Conservation (phyloP, 2,113 vertebrate species). For the Mirza zaza region DNA sequence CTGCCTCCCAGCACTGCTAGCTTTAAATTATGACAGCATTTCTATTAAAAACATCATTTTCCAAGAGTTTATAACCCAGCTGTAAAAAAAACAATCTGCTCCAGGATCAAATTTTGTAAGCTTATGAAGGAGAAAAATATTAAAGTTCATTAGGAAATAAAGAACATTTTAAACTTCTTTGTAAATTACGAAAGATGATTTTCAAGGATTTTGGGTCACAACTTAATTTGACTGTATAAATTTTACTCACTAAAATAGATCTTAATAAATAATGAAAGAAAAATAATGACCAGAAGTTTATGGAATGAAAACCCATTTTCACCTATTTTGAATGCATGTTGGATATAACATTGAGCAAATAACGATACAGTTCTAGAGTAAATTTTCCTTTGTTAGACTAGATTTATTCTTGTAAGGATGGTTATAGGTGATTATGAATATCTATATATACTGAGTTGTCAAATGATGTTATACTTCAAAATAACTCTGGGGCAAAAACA, state of each 20-base stretch:
- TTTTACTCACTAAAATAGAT: not conserved
- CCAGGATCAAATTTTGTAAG: constrained; percentile 34
- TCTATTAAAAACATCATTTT: constrained; percentile 48
- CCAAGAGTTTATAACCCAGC: constrained; percentile 32
- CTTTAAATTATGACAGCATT: constrained; percentile 23
- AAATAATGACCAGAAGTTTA: not conserved
- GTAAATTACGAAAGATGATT: not conserved
- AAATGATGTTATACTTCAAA: constrained; percentile 36
- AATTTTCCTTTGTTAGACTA: not conserved
- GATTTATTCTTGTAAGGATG: not conserved
- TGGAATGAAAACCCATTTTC: not conserved
- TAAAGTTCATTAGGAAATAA: constrained; percentile 44
- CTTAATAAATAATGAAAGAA: not conserved
- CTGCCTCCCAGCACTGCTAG: not conserved
- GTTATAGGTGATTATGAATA: constrained; percentile 23
- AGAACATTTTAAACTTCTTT: not conserved
- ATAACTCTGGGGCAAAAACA: not conserved
- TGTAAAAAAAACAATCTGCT: constrained; percentile 59
- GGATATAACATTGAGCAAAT: not conserved
- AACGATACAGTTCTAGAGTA: not conserved
- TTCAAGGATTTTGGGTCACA: not conserved
- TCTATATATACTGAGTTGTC: not conserved
- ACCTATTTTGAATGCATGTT: not conserved
- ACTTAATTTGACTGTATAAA: constrained; percentile 26
- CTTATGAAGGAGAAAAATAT: not conserved